These are phyloP conservation scores for Carabus problematicus DNA, from an alignment of 2,888 invertebrate species.

Conservation along the genomic window DNA sequence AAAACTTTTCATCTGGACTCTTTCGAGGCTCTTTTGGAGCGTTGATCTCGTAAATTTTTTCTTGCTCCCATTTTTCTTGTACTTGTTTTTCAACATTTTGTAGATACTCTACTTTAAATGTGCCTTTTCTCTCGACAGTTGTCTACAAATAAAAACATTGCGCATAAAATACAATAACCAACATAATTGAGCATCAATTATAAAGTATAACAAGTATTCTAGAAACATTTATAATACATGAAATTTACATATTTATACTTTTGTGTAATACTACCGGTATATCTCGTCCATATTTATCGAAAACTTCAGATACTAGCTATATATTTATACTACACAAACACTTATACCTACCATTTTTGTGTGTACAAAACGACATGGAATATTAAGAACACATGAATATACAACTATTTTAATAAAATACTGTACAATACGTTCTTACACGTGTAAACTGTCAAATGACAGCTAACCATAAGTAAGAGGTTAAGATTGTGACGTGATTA, in stretches of 20 bases:
- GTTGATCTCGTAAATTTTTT: constrained; percentile 82
- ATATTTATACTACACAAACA: not conserved
- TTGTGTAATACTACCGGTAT: no score
- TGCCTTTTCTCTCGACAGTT: constrained; percentile 80
- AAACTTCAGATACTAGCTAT: no score
- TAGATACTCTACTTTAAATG: constrained; percentile 94
- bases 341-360: constrained; percentile 11
- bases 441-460: constrained; percentile 34
- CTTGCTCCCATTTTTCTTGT: constrained; percentile 85
- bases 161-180: not conserved
- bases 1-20: constrained; percentile 78
- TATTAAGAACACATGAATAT: not conserved
- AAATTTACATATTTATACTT: no score
- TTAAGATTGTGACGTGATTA: constrained; percentile 3
- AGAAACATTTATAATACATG: not conserved
- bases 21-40: constrained; percentile 70
- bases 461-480: constrained; percentile 15
- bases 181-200: constrained; percentile 16
- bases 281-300: no score
- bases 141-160: constrained; percentile 46
- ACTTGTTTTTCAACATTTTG: constrained; percentile 87
- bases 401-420: not conserved
- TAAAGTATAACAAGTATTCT: constrained; percentile 5
- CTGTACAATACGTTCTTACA: constrained; percentile 12
- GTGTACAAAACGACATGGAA: not conserved